Conservation (phyloP, 2,797 vertebrate genomes). For the Decapterus maruadsi region DNA sequence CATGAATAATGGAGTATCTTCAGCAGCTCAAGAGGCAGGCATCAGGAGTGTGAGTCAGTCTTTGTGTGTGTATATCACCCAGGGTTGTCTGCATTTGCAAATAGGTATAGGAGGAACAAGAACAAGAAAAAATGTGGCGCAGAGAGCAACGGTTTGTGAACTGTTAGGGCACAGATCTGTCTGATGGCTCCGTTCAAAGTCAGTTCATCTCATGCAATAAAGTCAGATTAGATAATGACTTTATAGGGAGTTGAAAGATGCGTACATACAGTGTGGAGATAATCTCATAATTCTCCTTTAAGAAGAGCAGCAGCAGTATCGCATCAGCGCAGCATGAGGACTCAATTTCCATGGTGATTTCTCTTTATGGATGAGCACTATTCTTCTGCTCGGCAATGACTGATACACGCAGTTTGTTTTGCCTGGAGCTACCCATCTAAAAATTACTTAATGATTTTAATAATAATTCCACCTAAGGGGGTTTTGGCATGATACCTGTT, state of each 20-base stretch:
- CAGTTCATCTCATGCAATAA: constrained; percentile 43
- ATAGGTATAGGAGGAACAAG: constrained; percentile 8
- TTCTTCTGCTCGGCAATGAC: constrained; percentile 23
- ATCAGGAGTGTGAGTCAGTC: constrained; percentile 36
- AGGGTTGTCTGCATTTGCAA: constrained; percentile 27
- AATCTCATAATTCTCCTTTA: constrained; percentile 51
- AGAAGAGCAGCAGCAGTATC: constrained; percentile 42
- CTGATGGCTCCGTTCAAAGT: constrained; percentile 46
- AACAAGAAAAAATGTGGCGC: constrained; percentile 15
- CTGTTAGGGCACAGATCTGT: constrained; percentile 32
- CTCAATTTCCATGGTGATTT: constrained; percentile 39
- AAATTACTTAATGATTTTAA: constrained; percentile 43
- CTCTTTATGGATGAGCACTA: neutral
- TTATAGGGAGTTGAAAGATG: constrained; percentile 29
- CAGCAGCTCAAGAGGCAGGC: constrained; percentile 41
- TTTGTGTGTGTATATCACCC: constrained; percentile 15
- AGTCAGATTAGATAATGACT: constrained; percentile 59
- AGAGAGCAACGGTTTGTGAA: constrained; percentile 46
- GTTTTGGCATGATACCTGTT: constrained; percentile 10
- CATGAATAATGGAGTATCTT: constrained; percentile 69
- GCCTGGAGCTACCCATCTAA: constrained; percentile 17
- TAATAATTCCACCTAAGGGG: constrained; percentile 11
- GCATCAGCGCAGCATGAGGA: constrained; percentile 22
- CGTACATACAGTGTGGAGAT: constrained; percentile 26
- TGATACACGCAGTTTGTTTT: constrained; percentile 29